Evolutionary conservation across 2,113 vertebrate species (phyloP).

Genomic region (Aplodontia rufa): DNA sequence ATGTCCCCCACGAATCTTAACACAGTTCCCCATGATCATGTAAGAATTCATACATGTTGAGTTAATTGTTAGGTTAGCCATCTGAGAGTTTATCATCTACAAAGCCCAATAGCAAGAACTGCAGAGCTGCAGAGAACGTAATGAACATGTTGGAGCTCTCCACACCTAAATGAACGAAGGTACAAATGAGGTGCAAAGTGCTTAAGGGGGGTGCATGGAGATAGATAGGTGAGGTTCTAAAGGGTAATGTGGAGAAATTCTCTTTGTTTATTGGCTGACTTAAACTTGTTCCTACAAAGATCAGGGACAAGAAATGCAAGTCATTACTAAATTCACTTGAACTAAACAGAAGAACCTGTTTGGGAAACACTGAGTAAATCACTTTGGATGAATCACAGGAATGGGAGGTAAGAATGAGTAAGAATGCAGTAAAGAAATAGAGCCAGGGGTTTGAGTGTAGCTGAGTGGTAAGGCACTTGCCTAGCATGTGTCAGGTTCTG

Average conservation of each 20-base stretch:
- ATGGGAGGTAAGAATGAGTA: not conserved
- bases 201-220: not conserved
- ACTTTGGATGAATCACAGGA: not conserved
- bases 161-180: not conserved
- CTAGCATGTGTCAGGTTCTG: too few species aligned
- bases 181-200: not conserved
- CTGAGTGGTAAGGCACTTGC: too few species aligned
- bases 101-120: not conserved
- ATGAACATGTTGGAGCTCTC: not conserved
- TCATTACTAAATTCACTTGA: not conserved
- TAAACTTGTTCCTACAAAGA: not conserved
- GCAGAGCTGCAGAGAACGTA: not conserved
- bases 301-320: not conserved
- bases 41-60: too few species aligned
- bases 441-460: not conserved
- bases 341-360: not conserved
- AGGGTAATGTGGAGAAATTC: not conserved
- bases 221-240: not conserved
- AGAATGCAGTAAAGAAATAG: not conserved
- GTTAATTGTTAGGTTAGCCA: too few species aligned
- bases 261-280: not conserved
- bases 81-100: not conserved
- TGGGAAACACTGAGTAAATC: not conserved
- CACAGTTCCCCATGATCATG: too few species aligned
- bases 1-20: too few species aligned